Base-by-base conservation (phyloP, 2,113 vertebrate genomes). In the Macquaria ambigua region DNA sequence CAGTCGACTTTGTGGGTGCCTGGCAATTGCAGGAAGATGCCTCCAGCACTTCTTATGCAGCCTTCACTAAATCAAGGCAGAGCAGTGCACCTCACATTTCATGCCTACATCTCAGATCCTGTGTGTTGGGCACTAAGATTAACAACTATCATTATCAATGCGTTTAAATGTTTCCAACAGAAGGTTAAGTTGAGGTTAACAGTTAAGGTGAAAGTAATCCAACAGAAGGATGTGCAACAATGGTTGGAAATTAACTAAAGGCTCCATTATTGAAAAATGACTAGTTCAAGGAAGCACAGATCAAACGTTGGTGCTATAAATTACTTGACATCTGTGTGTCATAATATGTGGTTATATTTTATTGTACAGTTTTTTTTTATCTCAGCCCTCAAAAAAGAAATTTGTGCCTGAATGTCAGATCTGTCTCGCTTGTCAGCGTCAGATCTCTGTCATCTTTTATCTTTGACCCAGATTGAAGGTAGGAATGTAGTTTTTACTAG, bases 401-500 rank as follows among this genome's bases (percentile, higher is more conserved):
- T 8, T 56, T 25, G 20, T 64, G 16, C 74, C 37, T 75, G 28
- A 82, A 73, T 52, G 55, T 85, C 79, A 78, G 69, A 77, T 87
- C 59, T 70, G 64, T 83, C 69, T 84, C 23, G 12, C 88, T 64
- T 86, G 85, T 90, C 90, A 81, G 31, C 52, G 43, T 89, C 68
- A 87, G 76, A 91, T 85, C 82, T 72, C 79, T 84, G 81, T 77
- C 84, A 84, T 83, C 77, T 91, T 91, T 94, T 86, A 92, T 93
- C 90, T 93, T 61, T 90, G 87, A 90, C 92, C 62, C 80, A 92
- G 91, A 92, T 91, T 59, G 48, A 82, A 84, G 83, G 64, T 59
- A 90, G 89, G 93, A 93, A 93, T 94, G 93, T 85, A 82, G 50
- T 89, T 93, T 93, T 89, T 84, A 87, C 88, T 89, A 82, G 87